Conservation (phyloP, 1,140 invertebrate species). For the Eupristina koningsbergeri region DNA sequence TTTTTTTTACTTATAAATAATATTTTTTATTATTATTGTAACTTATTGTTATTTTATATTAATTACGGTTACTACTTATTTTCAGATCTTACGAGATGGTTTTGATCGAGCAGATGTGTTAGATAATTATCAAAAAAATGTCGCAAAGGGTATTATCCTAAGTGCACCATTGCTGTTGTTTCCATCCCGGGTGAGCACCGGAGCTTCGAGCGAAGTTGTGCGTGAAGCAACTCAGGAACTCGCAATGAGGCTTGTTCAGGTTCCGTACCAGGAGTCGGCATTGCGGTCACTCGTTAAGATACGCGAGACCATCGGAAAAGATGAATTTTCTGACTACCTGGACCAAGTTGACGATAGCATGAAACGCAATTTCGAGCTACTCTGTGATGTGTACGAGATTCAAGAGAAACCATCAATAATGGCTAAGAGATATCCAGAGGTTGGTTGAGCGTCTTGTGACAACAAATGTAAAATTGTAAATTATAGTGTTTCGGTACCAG, state of each 20-base stretch:
- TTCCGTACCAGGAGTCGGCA: constrained; percentile 80
- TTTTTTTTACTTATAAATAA: too few species aligned
- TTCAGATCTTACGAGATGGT: constrained; percentile 79
- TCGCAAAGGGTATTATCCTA: constrained; percentile 79
- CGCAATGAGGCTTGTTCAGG: constrained; percentile 78
- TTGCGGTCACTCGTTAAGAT: constrained; percentile 80
- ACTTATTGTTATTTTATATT: too few species aligned
- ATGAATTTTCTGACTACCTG: constrained; percentile 77
- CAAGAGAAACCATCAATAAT: neutral
- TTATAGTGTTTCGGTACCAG: too few species aligned
- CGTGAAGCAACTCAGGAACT: constrained; percentile 75
- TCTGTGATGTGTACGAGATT: constrained; percentile 79
- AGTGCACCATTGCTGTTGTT: constrained; percentile 79
- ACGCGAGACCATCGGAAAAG: constrained; percentile 76
- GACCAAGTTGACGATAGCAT: constrained; percentile 72
- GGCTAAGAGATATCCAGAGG: too few species aligned
- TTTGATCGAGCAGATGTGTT: constrained; percentile 75
- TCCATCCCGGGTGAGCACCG: constrained; percentile 63
- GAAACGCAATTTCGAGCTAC: constrained; percentile 78
- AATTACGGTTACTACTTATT: constrained; percentile 22
- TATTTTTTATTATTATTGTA: too few species aligned
- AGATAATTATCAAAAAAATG: constrained; percentile 76
- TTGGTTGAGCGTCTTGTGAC: too few species aligned
- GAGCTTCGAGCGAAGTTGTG: constrained; percentile 68
- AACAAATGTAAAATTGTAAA: too few species aligned